Conservation (phyloP, 2,113 vertebrate species). For the Benitochromis conjunctus region DNA sequence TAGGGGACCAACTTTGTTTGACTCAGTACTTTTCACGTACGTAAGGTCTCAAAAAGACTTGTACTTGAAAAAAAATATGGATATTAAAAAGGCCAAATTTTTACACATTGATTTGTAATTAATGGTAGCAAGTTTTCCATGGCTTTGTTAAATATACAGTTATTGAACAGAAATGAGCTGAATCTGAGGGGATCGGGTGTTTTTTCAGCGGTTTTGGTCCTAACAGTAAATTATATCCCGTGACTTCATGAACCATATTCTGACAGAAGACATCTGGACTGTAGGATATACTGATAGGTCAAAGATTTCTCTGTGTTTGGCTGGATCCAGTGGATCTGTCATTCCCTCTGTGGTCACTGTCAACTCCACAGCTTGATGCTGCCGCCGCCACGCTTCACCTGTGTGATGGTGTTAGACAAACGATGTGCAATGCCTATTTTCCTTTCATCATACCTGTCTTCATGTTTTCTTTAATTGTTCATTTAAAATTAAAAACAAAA, state of each 20-base stretch:
- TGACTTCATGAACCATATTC: not conserved
- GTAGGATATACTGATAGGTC: not conserved
- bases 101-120: not conserved
- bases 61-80: not conserved
- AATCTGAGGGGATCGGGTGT: not conserved
- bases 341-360: not conserved
- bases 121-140: not conserved
- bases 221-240: not conserved
- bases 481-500: not conserved
- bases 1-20: not conserved
- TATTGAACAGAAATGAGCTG: not conserved
- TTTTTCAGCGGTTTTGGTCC: not conserved
- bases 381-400: not conserved
- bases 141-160: not conserved
- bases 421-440: not conserved
- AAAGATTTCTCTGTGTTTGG: not conserved
- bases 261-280: not conserved
- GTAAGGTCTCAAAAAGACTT: not conserved
- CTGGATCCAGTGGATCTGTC: not conserved
- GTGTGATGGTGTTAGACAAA: not conserved
- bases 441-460: not conserved
- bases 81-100: not conserved
- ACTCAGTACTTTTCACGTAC: not conserved
- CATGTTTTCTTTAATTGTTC: not conserved
- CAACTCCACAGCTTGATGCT: not conserved